Percentiles rank a stretch among this genome's conserved stretches.
Evolutionary conservation across 2,113 vertebrate genomes (phyloP).

Genomic region (Symphodus melops): DNA sequence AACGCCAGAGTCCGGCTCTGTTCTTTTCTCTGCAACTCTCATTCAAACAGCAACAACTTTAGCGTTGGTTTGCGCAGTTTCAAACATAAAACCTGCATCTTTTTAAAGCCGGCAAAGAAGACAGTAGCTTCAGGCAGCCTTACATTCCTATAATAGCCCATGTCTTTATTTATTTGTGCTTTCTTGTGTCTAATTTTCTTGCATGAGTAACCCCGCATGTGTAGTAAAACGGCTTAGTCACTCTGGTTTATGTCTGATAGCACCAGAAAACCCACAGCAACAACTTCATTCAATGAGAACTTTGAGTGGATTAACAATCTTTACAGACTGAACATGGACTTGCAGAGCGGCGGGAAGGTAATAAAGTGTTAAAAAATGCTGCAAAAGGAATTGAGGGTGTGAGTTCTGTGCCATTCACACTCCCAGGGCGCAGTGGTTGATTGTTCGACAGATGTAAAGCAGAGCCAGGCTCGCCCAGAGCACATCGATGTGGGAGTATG

Average conservation of each 20-base stretch:
- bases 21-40: background rate
- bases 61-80: background rate
- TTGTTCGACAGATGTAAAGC: constrained; percentile 35
- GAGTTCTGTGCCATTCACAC: constrained; percentile 12
- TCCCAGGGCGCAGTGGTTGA: constrained; percentile 18
- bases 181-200: constrained; percentile 6
- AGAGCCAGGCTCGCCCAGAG: constrained; percentile 7
- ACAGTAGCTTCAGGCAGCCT: constrained; percentile 24
- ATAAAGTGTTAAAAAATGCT: background rate
- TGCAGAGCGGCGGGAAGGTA: constrained; percentile 8
- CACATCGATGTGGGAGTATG: constrained; percentile 28
- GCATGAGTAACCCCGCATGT: constrained; percentile 28
- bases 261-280: background rate
- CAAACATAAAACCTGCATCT: constrained; percentile 14
- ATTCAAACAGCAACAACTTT: background rate
- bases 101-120: background rate
- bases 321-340: background rate
- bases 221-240: background rate
- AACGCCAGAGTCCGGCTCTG: no score
- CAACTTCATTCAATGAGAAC: constrained; percentile 8
- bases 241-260: constrained; percentile 21
- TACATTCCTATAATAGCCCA: background rate
- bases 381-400: background rate
- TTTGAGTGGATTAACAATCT: background rate
- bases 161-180: constrained; percentile 24